phyloP scores from a whole-genome alignment of 2,113 vertebrate species.

The Xenopus laevis region DNA sequence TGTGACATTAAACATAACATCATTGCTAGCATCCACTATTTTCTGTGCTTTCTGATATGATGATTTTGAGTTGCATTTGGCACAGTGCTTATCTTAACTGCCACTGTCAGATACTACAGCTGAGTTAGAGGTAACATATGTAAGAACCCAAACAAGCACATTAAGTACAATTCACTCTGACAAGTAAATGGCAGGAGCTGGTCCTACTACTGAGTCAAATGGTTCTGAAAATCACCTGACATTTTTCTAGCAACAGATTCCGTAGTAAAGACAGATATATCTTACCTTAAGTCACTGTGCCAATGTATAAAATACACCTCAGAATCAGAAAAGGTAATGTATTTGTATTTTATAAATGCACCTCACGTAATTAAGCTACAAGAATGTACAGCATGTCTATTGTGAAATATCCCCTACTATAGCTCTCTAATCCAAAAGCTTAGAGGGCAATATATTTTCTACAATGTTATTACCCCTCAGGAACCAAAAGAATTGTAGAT shows the following conservation, averaged over 20 bases:
- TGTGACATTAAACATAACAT: slow-evolving; percentile 9
- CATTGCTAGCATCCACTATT: slow-evolving; percentile 2
- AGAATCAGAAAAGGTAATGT: background rate
- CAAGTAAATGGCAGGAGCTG: slow-evolving; percentile 32
- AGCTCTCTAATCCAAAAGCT: background rate
- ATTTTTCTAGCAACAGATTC: background rate
- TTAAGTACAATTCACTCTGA: slow-evolving; percentile 35
- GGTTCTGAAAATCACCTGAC: slow-evolving; percentile 4
- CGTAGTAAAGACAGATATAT: background rate
- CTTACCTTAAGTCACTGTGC: too few relatives aligned
- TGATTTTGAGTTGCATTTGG: background rate
- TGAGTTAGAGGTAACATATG: slow-evolving; percentile 22
- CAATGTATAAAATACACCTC: too few relatives aligned
- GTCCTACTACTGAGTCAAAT: background rate
- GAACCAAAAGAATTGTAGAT: background rate
- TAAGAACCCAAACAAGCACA: slow-evolving; percentile 27
- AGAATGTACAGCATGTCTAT: background rate
- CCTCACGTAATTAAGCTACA: background rate
- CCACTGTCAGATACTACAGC: slow-evolving; percentile 23
- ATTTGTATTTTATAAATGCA: background rate
- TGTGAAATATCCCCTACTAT: background rate
- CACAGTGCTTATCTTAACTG: slow-evolving; percentile 18
- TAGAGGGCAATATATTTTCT: background rate
- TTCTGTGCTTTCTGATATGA: slow-evolving; percentile 8
- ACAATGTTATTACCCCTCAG: background rate